Base-by-base conservation (phyloP, 2,113 vertebrate species). In the Danio rerio region DNA sequence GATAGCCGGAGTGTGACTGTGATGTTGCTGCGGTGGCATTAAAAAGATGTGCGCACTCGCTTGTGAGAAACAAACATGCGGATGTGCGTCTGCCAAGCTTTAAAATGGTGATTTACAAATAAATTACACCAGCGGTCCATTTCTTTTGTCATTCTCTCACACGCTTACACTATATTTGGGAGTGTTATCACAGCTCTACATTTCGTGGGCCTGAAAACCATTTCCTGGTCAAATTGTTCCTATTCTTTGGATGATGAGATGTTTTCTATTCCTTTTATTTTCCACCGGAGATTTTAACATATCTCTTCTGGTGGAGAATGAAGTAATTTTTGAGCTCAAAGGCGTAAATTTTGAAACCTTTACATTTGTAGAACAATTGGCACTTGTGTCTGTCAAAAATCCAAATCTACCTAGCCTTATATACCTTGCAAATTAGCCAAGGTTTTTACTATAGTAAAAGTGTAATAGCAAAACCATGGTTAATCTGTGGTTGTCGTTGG, bases 41-140 rank as follows among this genome's bases (percentile, higher is more conserved):
- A 56, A 74, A 56, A 74, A 74, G 71, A 74, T 56, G 20, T 74
- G 71, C 3, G 52, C 52, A 43, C 9, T 50, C 45, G 6, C 21
- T 63, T 15, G 47, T 12, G 61, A 53, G 61, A 78, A 65, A 77
- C 45, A 53, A 40, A 20, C 16, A 47, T 78, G 15, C 40, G 15
- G 53, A 10, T 75, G 53, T 20, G 72, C 16, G 21, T 66, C 76
- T 65, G 61, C 13, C 76, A 8, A 12, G 18, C 49, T 81, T 74
- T 53, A 81, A 43, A 50, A 53, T 49, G 47, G 16, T 53, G 12
- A 58, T 82, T 74, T 66, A 40, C 40, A 76, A 40, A 82, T 68
- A 68, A 76, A 82, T 76, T 56, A 82, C 62, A 82, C 52, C 61
- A 68, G 61, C 62, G 50, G 45, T 66, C 74, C 42, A 62, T 77